These are phyloP conservation scores for Trichosurus vulpecula DNA, from an alignment of 2,797 vertebrate species.

Conservation along the genomic window DNA sequence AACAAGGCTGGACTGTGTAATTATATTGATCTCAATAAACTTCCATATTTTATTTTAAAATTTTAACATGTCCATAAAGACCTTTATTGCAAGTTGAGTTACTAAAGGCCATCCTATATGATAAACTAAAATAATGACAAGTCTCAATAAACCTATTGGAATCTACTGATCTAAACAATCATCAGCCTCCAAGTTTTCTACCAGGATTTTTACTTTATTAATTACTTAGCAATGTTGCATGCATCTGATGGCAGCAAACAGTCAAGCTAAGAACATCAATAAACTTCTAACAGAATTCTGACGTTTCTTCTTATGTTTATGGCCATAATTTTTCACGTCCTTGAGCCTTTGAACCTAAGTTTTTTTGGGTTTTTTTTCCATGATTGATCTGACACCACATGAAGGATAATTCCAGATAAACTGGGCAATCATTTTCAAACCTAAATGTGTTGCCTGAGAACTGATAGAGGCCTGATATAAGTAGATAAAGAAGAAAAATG, in stretches of 20 bases:
- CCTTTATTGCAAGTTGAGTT: background rate
- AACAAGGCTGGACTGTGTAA: no score
- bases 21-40: background rate
- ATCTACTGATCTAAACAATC: constrained; percentile 1
- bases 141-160: background rate
- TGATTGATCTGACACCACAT: background rate
- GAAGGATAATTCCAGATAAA: constrained; percentile 48
- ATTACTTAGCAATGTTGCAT: background rate
- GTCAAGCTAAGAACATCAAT: background rate
- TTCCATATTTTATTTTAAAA: background rate
- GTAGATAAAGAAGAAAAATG: background rate
- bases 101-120: background rate
- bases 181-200: background rate
- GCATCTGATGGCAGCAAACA: background rate
- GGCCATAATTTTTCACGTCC: background rate
- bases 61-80: background rate
- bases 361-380: background rate
- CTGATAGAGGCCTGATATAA: background rate
- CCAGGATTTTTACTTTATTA: background rate
- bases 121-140: background rate
- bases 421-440: constrained; percentile 46
- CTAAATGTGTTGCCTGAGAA: constrained; percentile 43
- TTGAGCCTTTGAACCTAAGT: constrained; percentile 4
- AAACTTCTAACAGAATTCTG: constrained; percentile 28
- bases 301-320: background rate